A percentile compares a stretch with the other conserved stretches of the same genome.
phyloP scores from a whole-genome alignment of 2,888 invertebrate species.

The Scotopteryx bipunctaria region DNA sequence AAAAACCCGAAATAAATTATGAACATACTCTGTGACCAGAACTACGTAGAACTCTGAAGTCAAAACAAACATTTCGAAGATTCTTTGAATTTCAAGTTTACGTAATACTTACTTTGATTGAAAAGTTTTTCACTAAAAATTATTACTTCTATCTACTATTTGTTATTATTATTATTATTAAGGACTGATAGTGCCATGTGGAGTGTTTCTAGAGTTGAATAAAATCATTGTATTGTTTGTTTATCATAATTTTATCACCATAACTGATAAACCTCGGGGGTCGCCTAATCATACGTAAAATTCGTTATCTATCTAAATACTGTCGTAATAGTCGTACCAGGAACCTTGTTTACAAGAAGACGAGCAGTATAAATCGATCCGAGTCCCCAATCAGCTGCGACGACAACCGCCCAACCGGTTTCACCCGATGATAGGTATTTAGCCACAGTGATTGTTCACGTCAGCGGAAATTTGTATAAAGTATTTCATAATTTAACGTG shows the following conservation, averaged over 20 bases:
- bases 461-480: constrained; percentile 7
- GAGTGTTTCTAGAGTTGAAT: neutral
- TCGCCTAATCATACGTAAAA: constrained; percentile 16
- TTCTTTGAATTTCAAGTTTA: constrained; percentile 28
- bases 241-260: constrained; percentile 4
- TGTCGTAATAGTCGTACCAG: constrained; percentile 1
- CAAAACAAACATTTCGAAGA: constrained; percentile 29
- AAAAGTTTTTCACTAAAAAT: constrained; percentile 4
- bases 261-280: constrained; percentile 29
- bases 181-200: neutral
- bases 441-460: constrained; percentile 6
- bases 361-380: constrained; percentile 32
- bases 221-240: neutral
- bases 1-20: no score
- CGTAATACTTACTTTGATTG: constrained; percentile 24
- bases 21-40: no score
- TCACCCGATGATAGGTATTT: constrained; percentile 10
- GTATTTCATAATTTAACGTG: constrained; percentile 10
- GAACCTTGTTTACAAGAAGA: constrained; percentile 37
- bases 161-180: neutral
- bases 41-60: no score
- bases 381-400: constrained; percentile 23
- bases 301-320: constrained; percentile 21
- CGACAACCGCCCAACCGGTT: constrained; percentile 35
- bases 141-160: neutral